Evolutionary conservation across 2,888 invertebrate genomes (phyloP).

Genomic region (Hirtodrosophila confusa): DNA sequence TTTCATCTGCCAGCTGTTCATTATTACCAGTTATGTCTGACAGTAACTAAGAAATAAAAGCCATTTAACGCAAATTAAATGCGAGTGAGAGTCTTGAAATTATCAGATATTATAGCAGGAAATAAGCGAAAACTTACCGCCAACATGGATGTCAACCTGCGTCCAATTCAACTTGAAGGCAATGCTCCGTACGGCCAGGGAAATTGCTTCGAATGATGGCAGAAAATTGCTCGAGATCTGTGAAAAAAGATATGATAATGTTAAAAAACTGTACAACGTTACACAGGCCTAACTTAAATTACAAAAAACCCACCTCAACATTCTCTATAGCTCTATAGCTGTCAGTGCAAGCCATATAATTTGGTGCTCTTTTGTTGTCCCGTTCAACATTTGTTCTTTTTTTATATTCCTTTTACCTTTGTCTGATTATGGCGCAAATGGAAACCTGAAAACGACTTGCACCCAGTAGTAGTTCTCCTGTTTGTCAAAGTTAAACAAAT

Average conservation of each 20-base stretch:
- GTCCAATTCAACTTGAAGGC: conserved; percentile 84
- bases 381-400: conserved; percentile 10
- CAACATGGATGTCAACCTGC: conserved; percentile 84
- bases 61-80: conserved; percentile 55
- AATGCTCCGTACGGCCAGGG: conserved; percentile 84
- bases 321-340: background rate
- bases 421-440: conserved; percentile 37
- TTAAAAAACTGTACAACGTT: conserved; percentile 16
- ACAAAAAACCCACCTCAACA: conserved; percentile 9
- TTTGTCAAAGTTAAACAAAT: conserved; percentile 61
- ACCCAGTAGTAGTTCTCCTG: conserved; percentile 22
- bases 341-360: conserved; percentile 24
- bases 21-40: conserved; percentile 12
- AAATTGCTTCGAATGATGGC: conserved; percentile 84
- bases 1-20: conserved; percentile 13
- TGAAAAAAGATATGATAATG: conserved; percentile 57
- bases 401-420: conserved; percentile 44
- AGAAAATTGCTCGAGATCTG: conserved; percentile 84
- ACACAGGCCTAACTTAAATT: conserved; percentile 11
- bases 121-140: conserved; percentile 80
- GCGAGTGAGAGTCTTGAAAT: conserved; percentile 26
- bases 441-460: conserved; percentile 36
- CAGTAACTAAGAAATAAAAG: conserved; percentile 7
- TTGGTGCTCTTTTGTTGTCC: conserved; percentile 14
- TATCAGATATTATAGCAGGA: conserved; percentile 50